Evolutionary conservation across 1,140 invertebrate species (phyloP).

Genomic region (Riptortus pedestris): DNA sequence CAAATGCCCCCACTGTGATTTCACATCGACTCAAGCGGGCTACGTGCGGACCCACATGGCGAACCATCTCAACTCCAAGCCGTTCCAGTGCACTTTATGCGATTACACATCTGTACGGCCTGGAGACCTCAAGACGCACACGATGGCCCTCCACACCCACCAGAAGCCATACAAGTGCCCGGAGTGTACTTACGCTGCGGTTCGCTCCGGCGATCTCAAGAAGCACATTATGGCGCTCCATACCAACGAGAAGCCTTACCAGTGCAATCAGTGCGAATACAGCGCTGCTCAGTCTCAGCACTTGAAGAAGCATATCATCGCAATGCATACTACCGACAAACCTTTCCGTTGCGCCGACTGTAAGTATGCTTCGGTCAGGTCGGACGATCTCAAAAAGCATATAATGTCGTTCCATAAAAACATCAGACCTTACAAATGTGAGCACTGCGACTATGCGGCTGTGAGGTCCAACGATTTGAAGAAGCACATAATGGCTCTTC

Average conservation of each 20-base stretch:
- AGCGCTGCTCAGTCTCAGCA: background rate
- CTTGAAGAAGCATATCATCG: background rate
- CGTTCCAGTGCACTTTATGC: background rate
- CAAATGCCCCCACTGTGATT: constrained; percentile 2
- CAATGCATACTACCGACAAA: background rate
- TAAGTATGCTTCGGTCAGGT: background rate
- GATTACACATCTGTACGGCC: background rate
- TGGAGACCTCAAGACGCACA: background rate
- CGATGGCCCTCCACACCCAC: background rate
- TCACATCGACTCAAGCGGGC: background rate
- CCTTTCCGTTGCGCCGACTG: background rate
- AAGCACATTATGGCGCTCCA: background rate
- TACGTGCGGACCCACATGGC: background rate
- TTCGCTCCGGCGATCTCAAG: background rate
- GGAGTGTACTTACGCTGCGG: background rate
- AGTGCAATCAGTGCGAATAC: background rate
- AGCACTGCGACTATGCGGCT: background rate
- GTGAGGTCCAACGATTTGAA: background rate
- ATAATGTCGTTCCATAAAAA: background rate
- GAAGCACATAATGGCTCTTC: background rate
- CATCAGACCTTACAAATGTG: background rate
- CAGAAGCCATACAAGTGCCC: background rate
- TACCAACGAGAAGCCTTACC: background rate
- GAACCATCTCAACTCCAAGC: background rate
- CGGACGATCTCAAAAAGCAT: background rate